Evolutionary conservation across 2,113 vertebrate species (phyloP).

Genomic region (Cynoglossus semilaevis): DNA sequence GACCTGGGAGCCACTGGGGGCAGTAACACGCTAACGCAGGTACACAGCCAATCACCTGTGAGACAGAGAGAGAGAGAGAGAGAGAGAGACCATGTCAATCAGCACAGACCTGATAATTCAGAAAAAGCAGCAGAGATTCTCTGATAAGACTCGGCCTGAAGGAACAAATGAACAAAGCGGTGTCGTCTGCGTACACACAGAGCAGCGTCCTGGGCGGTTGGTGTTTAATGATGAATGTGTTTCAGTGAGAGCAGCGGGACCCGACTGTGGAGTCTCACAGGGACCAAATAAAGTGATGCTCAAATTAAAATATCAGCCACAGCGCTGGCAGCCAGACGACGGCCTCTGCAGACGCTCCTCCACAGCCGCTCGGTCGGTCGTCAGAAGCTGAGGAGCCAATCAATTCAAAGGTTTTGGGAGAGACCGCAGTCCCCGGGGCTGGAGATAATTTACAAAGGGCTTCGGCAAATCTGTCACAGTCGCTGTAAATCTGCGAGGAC

Average conservation of each 20-base stretch:
- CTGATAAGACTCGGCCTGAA: not conserved
- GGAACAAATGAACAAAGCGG: not conserved
- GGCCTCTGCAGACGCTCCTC: not conserved
- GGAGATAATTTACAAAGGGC: not conserved
- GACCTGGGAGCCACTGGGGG: no score
- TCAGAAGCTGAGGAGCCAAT: constrained; percentile 18
- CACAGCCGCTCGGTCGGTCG: constrained; percentile 12
- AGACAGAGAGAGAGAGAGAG: no score
- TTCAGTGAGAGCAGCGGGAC: constrained; percentile 19
- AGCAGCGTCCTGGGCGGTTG: not conserved
- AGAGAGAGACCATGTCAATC: no score
- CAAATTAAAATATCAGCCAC: constrained; percentile 20
- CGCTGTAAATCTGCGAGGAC: constrained; percentile 8
- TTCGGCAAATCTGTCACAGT: constrained; percentile 4
- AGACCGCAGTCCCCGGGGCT: constrained; percentile 7
- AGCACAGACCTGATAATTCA: no score
- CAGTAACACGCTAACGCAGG: no score
- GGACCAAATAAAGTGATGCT: constrained; percentile 18
- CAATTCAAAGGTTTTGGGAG: constrained; percentile 12
- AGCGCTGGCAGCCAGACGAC: not conserved
- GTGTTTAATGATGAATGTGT: constrained; percentile 33
- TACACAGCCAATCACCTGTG: no score
- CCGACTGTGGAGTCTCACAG: constrained; percentile 9
- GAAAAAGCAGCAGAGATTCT: no score
- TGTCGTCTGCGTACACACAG: constrained; percentile 13